Evolutionary conservation across 2,888 invertebrate species (phyloP), one percentile per base, ranked within the genome.

Genomic region (Isotomurus palustris): DNA sequence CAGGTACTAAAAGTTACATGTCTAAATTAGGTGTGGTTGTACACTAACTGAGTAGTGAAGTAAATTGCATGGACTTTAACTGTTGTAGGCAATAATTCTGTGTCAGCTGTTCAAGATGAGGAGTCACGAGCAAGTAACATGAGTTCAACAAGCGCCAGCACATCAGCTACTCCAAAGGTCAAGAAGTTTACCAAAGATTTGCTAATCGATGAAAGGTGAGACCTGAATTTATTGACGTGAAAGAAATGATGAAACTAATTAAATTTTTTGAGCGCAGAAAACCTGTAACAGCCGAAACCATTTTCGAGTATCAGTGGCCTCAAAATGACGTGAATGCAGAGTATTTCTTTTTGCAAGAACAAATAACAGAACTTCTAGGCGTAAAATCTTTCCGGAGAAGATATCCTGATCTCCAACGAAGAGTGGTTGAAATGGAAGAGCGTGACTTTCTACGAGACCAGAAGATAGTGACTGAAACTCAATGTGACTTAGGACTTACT

Each of bases 351-450:
- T 84, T 96, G 58, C 94, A 97, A 76, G 97, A 97, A 75, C 97
- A 88, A 75, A 87, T 99, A 62, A 91, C 93, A 0, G 89, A 94
- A 74, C 95, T 89, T 77, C 81, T 99, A 62, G 90, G 89, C 36
- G 89, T 97, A 29, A 95, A 93, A 74, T 94, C 95, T 57, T 97
- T 99, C 76, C 96, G 96, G 76, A 82, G 97, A 65, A 93, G 95
- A 74, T 92, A 92, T 77, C 88, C 91, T n/a, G 91, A 91, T 75
- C 76, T 91, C 52, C 84, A 84, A 67, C 81, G 95, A 55, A 82
- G 95, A 53, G 79, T 86, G 64, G 85, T 94, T 25, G 91, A 92
- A 68, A 90, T 90, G 78, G 90, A 90, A 66, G 97, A 97, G 75
- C 82, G 91, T 55, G 90, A 91, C 73, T 92, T 86, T 77, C 82